Evolutionary conservation across 2,113 vertebrate genomes (phyloP), one percentile per base, ranked within the genome.

Genomic region (Xiphorhynchus elegans): DNA sequence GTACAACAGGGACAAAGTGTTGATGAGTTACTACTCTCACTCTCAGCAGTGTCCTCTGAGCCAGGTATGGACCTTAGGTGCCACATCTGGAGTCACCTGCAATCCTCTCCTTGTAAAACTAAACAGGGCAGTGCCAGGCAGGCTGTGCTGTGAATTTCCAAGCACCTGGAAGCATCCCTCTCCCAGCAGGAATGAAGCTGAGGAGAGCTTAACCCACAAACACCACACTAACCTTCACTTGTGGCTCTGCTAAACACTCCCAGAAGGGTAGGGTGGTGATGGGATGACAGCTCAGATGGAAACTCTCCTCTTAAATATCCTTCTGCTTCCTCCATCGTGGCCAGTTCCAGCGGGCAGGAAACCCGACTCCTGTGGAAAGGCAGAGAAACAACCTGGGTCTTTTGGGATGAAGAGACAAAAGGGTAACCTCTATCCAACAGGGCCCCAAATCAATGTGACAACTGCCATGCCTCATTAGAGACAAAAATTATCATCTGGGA

Each of bases 241-340:
- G 92, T 95, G n/a, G 74, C 81, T 20, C 97, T 87, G 63, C 94
- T 93, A 55, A 99, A 99, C 13, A 99, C 94, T 73, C 99, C 99
- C 84, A 99, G 96, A 9, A 98, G 87, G 2, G 96, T 97, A 84
- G 98, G 17, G 28, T 93, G 94, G 15, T 84, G 89, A 47, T 97
- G 97, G 35, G 95, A 84, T 0, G 95, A 60, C 17, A 98, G 89
- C 56, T 97, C 95, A 42, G 96, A 28, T n/a, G 95, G 97, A 58
- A 98, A 95, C 6, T 97, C 97, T 15, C 98, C 98, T 81, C 95
- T 98, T 79, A 99, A 98, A 97, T 98, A 99, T 13, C 97, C 97
- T 88, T 97, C 98, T 91, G 98, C 98, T 94, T 99, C 98, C 55
- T 98, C 98, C 10, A 97, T 31, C 1, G 98, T 98, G 15, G 94